Conservation (phyloP, 2,888 invertebrate genomes). For the Lasioglossum figueresi region DNA sequence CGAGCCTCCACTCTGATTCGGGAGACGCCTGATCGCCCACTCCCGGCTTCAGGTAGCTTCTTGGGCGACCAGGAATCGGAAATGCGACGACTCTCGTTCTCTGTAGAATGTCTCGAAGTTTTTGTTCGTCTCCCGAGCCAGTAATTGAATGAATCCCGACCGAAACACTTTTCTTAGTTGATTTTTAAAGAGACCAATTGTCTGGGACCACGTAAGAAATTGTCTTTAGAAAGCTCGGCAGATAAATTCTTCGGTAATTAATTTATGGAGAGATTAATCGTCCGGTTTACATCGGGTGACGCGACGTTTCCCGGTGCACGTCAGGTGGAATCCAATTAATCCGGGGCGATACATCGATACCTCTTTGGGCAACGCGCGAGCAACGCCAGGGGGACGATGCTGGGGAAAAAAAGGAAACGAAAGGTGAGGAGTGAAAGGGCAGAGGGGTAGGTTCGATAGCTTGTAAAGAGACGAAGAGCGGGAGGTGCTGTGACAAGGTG, state of each 20-base stretch:
- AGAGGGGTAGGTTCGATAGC: conserved; percentile 77
- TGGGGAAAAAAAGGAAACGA: not conserved
- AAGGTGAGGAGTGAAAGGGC: not conserved
- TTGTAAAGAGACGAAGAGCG: conserved; percentile 80
- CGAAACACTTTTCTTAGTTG: not conserved
- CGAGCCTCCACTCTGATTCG: not conserved
- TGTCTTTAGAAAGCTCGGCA: not conserved
- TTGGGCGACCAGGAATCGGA: not conserved
- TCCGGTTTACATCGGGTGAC: not conserved
- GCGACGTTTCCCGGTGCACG: conserved; percentile 26
- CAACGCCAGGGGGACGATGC: conserved; percentile 14
- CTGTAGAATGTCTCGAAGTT: not conserved
- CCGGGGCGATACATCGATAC: conserved; percentile 58
- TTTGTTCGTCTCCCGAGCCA: not conserved
- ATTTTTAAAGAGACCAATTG: too few relatives aligned
- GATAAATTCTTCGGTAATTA: not conserved
- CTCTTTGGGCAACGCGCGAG: conserved; percentile 32
- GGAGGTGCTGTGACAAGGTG: conserved; percentile 82
- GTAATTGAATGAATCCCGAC: not conserved
- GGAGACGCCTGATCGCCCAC: conserved; percentile 6
- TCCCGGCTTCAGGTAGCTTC: not conserved
- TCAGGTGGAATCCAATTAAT: conserved; percentile 61
- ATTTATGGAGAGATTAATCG: conserved; percentile 1
- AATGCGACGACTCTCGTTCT: not conserved
- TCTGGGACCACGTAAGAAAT: not conserved